Percentiles rank a stretch among this genome's conserved stretches.
Evolutionary conservation across 2,888 invertebrate species (phyloP).

Genomic region (Conchocele bisecta): DNA sequence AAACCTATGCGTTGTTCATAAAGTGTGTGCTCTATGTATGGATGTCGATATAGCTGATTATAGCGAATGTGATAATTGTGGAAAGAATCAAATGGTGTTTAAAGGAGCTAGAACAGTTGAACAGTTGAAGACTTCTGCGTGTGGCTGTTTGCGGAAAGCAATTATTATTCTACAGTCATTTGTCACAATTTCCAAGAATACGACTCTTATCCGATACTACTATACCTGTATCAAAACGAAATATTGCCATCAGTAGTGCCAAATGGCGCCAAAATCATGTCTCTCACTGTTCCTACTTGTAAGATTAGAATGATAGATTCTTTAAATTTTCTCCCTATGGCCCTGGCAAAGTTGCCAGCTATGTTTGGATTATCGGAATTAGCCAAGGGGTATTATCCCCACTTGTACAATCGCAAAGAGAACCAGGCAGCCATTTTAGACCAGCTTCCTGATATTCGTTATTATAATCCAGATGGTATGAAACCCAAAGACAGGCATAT

Average conservation of each 20-base stretch:
- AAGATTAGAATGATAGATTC: slow-evolving; percentile 15
- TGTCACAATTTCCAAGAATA: slow-evolving; percentile 9
- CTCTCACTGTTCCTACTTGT: slow-evolving; percentile 8
- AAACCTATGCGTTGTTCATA: neutral
- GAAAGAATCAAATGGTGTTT: neutral
- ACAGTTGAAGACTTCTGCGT: no score
- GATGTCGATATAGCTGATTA: neutral
- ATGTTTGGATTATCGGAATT: slow-evolving; percentile 45
- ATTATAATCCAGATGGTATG: slow-evolving; percentile 51
- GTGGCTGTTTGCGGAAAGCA: neutral
- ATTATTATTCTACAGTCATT: neutral
- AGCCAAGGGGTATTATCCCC: slow-evolving; percentile 50
- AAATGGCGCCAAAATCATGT: slow-evolving; percentile 4
- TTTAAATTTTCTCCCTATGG: slow-evolving; percentile 45
- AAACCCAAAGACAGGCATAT: slow-evolving; percentile 30
- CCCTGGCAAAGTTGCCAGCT: slow-evolving; percentile 40
- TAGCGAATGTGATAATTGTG: neutral
- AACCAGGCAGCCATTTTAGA: slow-evolving; percentile 28
- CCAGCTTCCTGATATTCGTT: slow-evolving; percentile 42
- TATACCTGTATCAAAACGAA: neutral
- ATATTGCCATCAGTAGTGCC: slow-evolving; percentile 3
- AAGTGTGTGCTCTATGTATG: neutral
- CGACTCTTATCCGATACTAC: neutral
- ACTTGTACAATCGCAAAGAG: slow-evolving; percentile 47
- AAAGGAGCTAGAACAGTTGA: no score